Conservation (phyloP, 1,140 invertebrate genomes). For the Trichonephila clavata region DNA sequence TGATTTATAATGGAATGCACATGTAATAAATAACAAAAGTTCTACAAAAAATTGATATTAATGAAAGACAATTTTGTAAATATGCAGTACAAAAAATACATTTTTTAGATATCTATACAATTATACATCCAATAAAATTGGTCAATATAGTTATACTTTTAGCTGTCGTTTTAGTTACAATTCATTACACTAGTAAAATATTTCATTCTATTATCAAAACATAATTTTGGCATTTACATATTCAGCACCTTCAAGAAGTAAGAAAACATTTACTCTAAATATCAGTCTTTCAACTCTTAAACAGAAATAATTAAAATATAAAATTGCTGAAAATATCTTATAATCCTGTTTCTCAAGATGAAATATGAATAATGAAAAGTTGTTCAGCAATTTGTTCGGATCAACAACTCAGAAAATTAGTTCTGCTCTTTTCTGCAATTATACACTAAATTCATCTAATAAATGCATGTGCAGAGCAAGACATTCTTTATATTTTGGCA, state of each 20-base stretch:
- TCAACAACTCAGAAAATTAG: not conserved
- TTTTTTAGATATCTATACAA: not conserved
- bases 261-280: not conserved
- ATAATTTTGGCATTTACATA: not conserved
- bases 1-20: not conserved
- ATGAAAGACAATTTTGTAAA: slow-evolving; percentile 9
- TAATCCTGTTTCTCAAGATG: too few relatives aligned
- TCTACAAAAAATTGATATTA: not conserved
- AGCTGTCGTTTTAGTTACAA: not conserved
- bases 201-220: not conserved
- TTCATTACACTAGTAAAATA: not conserved
- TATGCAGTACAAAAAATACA: not conserved
- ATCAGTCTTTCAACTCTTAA: too few relatives aligned
- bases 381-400: not conserved
- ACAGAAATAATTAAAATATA: too few relatives aligned
- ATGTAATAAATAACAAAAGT: not conserved
- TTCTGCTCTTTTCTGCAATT: not conserved
- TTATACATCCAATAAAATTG: not conserved
- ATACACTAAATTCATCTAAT: not conserved
- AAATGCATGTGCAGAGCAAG: not conserved
- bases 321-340: too few relatives aligned
- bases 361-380: not conserved
- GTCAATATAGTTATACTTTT: not conserved
- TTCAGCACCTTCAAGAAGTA: not conserved
- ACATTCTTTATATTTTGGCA: not conserved